Evolutionary conservation across 1,140 invertebrate genomes (phyloP).

Genomic region (Pinna nobilis): DNA sequence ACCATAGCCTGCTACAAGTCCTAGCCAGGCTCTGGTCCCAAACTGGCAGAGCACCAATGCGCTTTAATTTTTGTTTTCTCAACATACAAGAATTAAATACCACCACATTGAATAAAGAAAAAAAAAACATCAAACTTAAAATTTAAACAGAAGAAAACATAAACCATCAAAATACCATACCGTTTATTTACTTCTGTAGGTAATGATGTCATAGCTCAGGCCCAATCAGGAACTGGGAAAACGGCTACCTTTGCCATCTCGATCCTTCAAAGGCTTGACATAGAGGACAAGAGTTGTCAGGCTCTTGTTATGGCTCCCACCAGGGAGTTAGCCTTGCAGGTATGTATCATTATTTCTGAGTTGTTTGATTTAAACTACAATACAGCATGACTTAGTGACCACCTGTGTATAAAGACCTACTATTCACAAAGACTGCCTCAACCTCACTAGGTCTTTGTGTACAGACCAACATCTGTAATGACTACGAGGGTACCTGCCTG

Average conservation of each 20-base stretch:
- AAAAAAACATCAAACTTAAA: too few species aligned
- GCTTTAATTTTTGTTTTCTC: neutral
- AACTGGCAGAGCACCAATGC: too few species aligned
- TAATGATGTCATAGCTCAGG: slow-evolving; percentile 98
- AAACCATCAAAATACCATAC: too few species aligned
- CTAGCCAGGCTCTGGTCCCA: too few species aligned
- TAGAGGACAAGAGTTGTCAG: slow-evolving; percentile 88
- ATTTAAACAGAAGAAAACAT: too few species aligned
- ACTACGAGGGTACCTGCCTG: too few species aligned
- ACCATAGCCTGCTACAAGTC: too few species aligned
- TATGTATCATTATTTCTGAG: slow-evolving; percentile 71
- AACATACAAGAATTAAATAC: too few species aligned
- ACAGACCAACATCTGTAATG: too few species aligned
- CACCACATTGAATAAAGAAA: too few species aligned
- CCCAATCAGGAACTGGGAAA: slow-evolving; percentile 97
- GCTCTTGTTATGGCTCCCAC: slow-evolving; percentile 98
- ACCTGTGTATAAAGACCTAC: too few species aligned
- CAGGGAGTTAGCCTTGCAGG: slow-evolving; percentile 97
- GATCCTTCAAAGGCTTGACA: slow-evolving; percentile 98
- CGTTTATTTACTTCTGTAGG: slow-evolving; percentile 78
- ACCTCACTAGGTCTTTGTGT: too few species aligned
- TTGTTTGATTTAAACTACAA: neutral
- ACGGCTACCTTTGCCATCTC: slow-evolving; percentile 99
- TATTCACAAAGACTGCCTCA: neutral
- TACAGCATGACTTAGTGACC: neutral